Evolutionary conservation across 1,140 invertebrate species (phyloP), one percentile per base, ranked within the genome.

Genomic region (Anastatus disparis): DNA sequence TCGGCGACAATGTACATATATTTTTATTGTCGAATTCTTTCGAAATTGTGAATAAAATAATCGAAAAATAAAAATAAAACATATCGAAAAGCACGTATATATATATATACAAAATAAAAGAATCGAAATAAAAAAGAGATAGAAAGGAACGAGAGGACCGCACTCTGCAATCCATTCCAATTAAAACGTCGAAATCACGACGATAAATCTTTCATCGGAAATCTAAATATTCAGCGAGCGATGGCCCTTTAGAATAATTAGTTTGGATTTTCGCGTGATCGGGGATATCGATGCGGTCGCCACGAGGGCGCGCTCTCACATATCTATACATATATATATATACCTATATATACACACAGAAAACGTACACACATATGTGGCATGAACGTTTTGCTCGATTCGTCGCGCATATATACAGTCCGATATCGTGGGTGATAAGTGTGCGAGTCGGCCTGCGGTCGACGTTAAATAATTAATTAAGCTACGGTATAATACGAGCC

Each of bases 401-500:
- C 31, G 4, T 4, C 31, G 31, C 10, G 50, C 10, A n/a, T 12
- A 24, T 12, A 38, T 22, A 17, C 20, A 13, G n/a, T 12, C 50
- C 53, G 64, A 59, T 69, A 69, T 69, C 66, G 22, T 20, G 35
- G 12, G 24, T 29, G 58, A 62, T 70, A 62, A 68, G 27, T 68
- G 13, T 48, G 53, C 53, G 52, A 52, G 20, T 27, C 20, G 20
- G 35, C n/a, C n/a, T 44, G 46, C 48, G 67, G 27, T 42, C 64
- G 70, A 75, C 73, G 75, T 74, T 73, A 78, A 78, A 77, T 76
- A 74, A 76, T 79, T 77, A 80, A 80, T 80, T 80, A 76, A 78
- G 75, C 71, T 44, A 50, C 4, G 22, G 42, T n/a, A n/a, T n/a
- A n/a, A n/a, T n/a, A 26, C 53, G 29, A 55, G 53, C 3, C 17